Percentiles rank a stretch among this genome's conserved stretches.
Evolutionary conservation across 2,113 vertebrate species (phyloP).

Genomic region (Cygnus atratus): DNA sequence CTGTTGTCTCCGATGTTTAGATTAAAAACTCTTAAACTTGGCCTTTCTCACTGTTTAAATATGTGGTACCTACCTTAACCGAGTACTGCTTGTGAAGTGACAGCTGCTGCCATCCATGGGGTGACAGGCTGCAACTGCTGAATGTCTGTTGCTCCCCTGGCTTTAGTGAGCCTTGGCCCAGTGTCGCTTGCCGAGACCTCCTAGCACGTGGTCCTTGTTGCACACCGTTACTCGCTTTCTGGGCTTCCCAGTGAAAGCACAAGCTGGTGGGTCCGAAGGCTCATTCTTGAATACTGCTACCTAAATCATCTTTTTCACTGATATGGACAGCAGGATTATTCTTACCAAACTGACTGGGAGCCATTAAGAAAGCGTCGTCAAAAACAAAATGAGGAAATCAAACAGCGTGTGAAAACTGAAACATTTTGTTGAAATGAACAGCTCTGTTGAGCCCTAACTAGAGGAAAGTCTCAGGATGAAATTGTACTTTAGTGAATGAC

Average conservation of each 20-base stretch:
- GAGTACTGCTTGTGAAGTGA: neutral
- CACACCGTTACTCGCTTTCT: accelerated
- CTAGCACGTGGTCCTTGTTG: neutral
- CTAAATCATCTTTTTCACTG: neutral
- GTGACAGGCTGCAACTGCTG: neutral
- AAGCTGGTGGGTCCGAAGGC: neutral
- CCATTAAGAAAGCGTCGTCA: neutral
- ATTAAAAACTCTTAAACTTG: neutral
- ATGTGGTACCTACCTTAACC: neutral
- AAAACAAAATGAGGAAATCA: neutral
- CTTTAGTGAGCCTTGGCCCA: neutral
- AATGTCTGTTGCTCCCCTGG: neutral
- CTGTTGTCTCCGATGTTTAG: neutral
- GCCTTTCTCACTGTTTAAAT: neutral
- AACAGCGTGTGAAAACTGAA: neutral
- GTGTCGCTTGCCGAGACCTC: neutral
- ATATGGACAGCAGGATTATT: neutral
- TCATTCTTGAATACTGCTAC: neutral
- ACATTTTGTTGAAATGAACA: neutral
- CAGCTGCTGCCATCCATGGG: neutral
- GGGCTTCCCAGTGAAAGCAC: neutral
- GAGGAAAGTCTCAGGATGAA: neutral
- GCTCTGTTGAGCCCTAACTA: neutral
- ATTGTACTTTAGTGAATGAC: neutral
- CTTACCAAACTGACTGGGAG: neutral